Base-by-base conservation (phyloP, 2,113 vertebrate genomes). In the Acanthisitta chloris region DNA sequence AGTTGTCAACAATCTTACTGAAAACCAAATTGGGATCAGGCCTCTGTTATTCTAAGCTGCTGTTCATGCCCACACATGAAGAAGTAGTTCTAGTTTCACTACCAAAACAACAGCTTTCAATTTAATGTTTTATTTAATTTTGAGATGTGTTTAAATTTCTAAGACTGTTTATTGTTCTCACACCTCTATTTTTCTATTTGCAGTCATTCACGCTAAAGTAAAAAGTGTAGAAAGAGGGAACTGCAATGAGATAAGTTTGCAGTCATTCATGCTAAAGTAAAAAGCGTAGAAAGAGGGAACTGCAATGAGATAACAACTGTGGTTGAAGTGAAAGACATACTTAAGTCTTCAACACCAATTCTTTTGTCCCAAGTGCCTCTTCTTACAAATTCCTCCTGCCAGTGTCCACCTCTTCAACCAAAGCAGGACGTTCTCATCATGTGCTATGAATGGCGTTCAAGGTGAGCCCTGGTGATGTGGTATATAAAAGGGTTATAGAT, bases 261-360 rank as follows among this genome's bases (percentile, higher is more conserved):
- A 99, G 98, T 98, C 91, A 98, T 99, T 87, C 98, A 98, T 3
- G 98, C 98, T 55, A 98, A 98, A 97, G 98, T 98, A 43, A 99
- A 98, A 97, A 98, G 96, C 0, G 25, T 98, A 58, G 98, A 98
- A 94, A 98, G 98, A 93, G 98, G 97, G 36, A 98, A 96, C 61
- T 99, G 98, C 94, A 97, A 98, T 3, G 98, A 99, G 92, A 76
- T 98, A 49, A 98, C 98, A 0, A 99, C 98, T 2, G 88, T 98
- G 84, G 98, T 99, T 52, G 98, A 99, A 43, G 98, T 99, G 34
- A 98, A 97, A 81, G 98, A 98, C 81, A 98, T 97, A 38, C 96
- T 98, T 49, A 99, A 99, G 88, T 98, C 98, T 65, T 97, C 86
- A 0, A 97, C 23, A 0, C 96, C 97, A 33, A 98, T 99, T 79